phyloP scores from a whole-genome alignment of 1,140 invertebrate genomes.

The Trachymyrmex septentrionalis region DNA sequence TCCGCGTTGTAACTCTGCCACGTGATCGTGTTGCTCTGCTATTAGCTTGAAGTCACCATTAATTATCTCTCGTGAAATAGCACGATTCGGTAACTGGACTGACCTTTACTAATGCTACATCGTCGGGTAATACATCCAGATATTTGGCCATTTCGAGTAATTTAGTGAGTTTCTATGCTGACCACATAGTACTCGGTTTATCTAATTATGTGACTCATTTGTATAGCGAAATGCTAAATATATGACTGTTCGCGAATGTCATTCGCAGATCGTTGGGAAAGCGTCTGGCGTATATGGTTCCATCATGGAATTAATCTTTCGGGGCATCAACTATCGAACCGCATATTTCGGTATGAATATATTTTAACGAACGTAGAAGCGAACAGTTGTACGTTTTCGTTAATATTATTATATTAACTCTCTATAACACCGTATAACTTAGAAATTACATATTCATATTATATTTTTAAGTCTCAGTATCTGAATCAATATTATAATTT shows the following conservation, averaged over 20 bases:
- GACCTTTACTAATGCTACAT: slow-evolving; percentile 66
- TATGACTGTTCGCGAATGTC: slow-evolving; percentile 52
- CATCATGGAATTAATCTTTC: slow-evolving; percentile 13
- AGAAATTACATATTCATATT: not conserved
- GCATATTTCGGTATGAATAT: not conserved
- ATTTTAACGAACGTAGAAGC: not conserved
- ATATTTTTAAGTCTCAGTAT: not conserved
- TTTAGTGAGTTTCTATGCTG: slow-evolving; percentile 66
- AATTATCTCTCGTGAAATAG: slow-evolving; percentile 77
- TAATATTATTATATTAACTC: slow-evolving; percentile 8
- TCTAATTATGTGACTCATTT: slow-evolving; percentile 50
- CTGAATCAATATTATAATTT: too few relatives aligned
- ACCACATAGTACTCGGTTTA: slow-evolving; percentile 36
- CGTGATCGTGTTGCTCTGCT: slow-evolving; percentile 70
- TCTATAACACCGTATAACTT: not conserved
- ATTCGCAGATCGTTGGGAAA: slow-evolving; percentile 24
- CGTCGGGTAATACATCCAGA: slow-evolving; percentile 74
- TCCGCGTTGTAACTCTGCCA: slow-evolving; percentile 65
- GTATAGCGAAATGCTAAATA: slow-evolving; percentile 20
- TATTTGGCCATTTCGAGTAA: slow-evolving; percentile 78
- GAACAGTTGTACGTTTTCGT: not conserved
- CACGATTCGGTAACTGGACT: slow-evolving; percentile 60
- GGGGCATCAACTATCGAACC: not conserved
- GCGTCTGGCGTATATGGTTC: not conserved
- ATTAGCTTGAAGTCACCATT: slow-evolving; percentile 76